A percentile compares a stretch with the other conserved stretches of the same genome.
Evolutionary conservation across 2,888 invertebrate species (phyloP).

Genomic region (Mantis religiosa): DNA sequence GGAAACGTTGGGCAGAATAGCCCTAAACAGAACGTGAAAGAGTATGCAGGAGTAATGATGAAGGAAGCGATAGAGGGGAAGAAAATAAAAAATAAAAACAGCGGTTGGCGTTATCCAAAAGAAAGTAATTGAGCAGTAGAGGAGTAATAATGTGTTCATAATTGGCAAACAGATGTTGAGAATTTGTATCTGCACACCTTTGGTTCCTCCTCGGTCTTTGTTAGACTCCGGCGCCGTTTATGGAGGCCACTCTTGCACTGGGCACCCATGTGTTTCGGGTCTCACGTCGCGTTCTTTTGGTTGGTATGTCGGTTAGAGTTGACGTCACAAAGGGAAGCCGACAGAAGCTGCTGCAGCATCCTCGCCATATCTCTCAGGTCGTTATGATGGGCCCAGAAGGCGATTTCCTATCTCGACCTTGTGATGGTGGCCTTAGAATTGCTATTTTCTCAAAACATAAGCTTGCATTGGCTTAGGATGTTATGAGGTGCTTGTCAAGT

Average conservation of each 20-base stretch:
- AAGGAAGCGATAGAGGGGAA: no score
- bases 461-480: neutral
- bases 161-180: no score
- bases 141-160: no score
- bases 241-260: neutral
- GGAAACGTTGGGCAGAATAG: no score
- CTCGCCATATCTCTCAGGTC: neutral
- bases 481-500: neutral
- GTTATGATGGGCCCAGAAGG: neutral
- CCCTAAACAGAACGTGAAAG: no score
- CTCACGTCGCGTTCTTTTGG: neutral
- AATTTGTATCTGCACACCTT: no score
- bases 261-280: neutral
- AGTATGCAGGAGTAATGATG: no score
- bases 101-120: no score
- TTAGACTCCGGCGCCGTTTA: neutral
- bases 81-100: no score
- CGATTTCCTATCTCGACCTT: neutral
- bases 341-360: slow-evolving; percentile 1
- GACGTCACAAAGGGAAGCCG: slow-evolving; percentile 16
- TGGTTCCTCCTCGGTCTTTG: no score
- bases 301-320: slow-evolving; percentile 6
- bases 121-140: no score
- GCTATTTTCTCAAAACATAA: neutral
- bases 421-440: neutral